Evolutionary conservation across 2,797 vertebrate genomes (phyloP), one percentile per base, ranked within the genome.

Genomic region (Meda fulgida): DNA sequence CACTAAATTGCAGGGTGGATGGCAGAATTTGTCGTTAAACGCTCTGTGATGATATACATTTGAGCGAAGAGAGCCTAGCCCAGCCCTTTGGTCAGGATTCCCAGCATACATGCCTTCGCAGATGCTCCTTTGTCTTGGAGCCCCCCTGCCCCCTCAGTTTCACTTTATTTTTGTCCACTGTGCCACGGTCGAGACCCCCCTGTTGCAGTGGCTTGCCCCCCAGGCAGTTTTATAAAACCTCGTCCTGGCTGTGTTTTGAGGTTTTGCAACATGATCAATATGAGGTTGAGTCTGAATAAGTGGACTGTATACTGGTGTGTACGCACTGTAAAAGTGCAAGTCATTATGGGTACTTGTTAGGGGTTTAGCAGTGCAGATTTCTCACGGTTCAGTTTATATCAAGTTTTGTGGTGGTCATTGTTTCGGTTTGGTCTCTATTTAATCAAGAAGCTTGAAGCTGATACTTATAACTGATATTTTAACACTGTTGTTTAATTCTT

Each of bases 1-100:
- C 67, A 69, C 83, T 78, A 88, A 91, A 91, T 92, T 91, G 91
- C 89, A 91, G 91, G 91, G 91, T 88, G 87, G 90, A 87, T 88
- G 86, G 80, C 78, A 67, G 83, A 85, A 77, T 53, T 77, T 76
- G 80, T 38, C 79, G 63, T 88, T 86, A 80, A 89, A 81, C 84
- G 34, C 84, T 87, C 84, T 89, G 80, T 88, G 89, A 87, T 89
- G 89, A n/a, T n/a, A n/a, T 75, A 18, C 34, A 26, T 80, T 77
- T 86, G 82, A 60, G 76, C 55, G 76, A 36, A 75, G 87, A 87
- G 88, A 87, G 83, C 75, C 60, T 60, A 69, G 81, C 71, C 85
- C 87, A 29, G 83, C 83, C 81, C 84, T 82, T 81, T 91, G 87
- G 88, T 90, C 65, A 73, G 78, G 87, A 82, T 91, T 91, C 91